phyloP scores from a whole-genome alignment of 2,113 vertebrate genomes.

The Oryzias javanicus region DNA sequence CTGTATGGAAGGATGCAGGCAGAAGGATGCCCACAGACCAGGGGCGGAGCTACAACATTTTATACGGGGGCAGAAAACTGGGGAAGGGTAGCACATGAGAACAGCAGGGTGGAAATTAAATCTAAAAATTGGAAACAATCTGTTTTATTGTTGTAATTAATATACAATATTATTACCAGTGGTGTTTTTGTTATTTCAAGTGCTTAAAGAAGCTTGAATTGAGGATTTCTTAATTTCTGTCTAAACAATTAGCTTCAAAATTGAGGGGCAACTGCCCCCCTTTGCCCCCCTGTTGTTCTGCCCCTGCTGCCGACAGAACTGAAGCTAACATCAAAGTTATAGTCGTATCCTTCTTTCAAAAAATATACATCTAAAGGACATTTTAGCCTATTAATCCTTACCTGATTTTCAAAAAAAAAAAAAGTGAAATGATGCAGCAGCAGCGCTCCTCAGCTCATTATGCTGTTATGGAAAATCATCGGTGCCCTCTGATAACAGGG shows the following conservation, averaged over 20 bases:
- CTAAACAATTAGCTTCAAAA: too few relatives aligned
- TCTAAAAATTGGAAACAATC: too few relatives aligned
- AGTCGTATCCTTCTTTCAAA: background rate
- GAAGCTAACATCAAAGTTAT: too few relatives aligned
- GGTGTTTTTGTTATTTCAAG: too few relatives aligned
- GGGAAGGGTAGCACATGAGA: background rate
- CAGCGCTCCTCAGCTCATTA: slow-evolving; percentile 16
- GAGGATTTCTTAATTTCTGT: too few relatives aligned
- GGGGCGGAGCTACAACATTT: slow-evolving; percentile 22
- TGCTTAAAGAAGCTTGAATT: too few relatives aligned
- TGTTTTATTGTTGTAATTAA: too few relatives aligned
- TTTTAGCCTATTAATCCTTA: background rate
- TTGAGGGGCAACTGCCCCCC: too few relatives aligned
- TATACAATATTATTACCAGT: too few relatives aligned
- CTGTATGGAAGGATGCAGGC: slow-evolving; percentile 8
- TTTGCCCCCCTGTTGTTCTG: too few relatives aligned
- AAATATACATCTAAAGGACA: background rate
- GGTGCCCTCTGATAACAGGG: slow-evolving; percentile 50
- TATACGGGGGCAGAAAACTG: slow-evolving; percentile 15
- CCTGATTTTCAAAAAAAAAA: background rate
- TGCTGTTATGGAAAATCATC: slow-evolving; percentile 59
- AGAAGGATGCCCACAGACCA: slow-evolving; percentile 20
- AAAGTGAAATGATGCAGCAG: slow-evolving; percentile 13
- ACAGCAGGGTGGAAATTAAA: too few relatives aligned
- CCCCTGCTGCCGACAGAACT: too few relatives aligned